Percentiles rank a stretch among this genome's conserved stretches.
Conservation (phyloP, 2,113 vertebrate species). For the Ceratotherium simum region DNA sequence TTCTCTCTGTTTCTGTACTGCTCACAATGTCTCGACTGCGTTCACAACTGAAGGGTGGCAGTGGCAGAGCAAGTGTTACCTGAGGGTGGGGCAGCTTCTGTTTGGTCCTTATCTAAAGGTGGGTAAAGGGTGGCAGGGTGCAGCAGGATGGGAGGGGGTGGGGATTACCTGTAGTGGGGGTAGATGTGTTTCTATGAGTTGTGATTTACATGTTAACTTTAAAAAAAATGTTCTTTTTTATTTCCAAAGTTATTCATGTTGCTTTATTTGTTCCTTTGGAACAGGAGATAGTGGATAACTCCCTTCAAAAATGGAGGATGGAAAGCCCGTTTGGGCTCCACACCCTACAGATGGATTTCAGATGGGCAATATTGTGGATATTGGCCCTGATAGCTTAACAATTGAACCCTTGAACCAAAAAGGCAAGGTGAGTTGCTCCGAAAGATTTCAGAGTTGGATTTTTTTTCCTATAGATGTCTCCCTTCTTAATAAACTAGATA, state of each 20-base stretch:
- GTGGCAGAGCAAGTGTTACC: background rate
- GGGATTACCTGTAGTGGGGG: background rate
- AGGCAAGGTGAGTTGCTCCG: constrained; percentile 92
- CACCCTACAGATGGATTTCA: constrained; percentile 97
- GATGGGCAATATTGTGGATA: constrained; percentile 98
- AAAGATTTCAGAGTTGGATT: background rate
- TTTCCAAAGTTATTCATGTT: constrained; percentile 22
- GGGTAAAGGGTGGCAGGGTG: background rate
- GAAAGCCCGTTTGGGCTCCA: constrained; percentile 98
- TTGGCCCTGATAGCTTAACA: constrained; percentile 95
- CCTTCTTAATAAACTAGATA: background rate
- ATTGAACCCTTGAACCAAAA: constrained; percentile 94
- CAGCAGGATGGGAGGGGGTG: background rate
- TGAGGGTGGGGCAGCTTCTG: background rate
- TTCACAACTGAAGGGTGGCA: background rate
- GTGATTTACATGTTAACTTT: background rate
- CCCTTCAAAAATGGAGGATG: constrained; percentile 94
- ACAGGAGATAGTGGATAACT: constrained; percentile 80
- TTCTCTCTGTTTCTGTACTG: background rate
- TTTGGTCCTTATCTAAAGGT: background rate
- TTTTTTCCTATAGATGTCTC: background rate
- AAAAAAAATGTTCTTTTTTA: background rate
- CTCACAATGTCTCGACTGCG: background rate
- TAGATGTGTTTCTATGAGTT: background rate
- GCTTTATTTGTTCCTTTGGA: constrained; percentile 63